A percentile compares a stretch with the other conserved stretches of the same genome.
Evolutionary conservation across 2,797 vertebrate genomes (phyloP).

Genomic region (Typhlichthys eigenmanni): DNA sequence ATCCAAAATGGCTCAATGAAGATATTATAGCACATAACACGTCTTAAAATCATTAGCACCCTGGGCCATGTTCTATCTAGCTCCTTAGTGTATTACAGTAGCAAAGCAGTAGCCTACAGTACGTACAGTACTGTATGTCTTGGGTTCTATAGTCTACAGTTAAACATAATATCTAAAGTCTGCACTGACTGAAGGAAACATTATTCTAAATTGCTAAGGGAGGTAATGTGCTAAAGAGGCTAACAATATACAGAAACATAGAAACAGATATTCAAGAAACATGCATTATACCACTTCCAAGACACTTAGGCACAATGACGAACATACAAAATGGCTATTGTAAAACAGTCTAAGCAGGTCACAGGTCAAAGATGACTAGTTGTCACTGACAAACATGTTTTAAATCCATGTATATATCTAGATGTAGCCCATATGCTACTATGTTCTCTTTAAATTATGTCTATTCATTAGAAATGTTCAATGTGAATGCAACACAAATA

Average conservation of each 20-base stretch:
- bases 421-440: no score
- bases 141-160: no score
- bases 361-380: constrained; percentile 12
- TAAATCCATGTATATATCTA: no score
- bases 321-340: constrained; percentile 13
- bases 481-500: no score
- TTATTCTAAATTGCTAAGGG: not conserved
- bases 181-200: constrained; percentile 20
- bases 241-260: constrained; percentile 35
- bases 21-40: constrained; percentile 11
- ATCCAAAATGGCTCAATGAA: not conserved
- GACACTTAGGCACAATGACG: constrained; percentile 29
- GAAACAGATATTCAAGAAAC: constrained; percentile 38
- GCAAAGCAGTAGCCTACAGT: no score
- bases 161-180: constrained; percentile 2
- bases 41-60: not conserved
- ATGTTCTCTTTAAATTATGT: not conserved
- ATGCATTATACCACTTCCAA: constrained; percentile 41
- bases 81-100: not conserved
- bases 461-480: constrained; percentile 1
- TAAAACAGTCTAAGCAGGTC: constrained; percentile 30
- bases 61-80: no score
- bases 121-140: no score
- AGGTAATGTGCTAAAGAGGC: constrained; percentile 24
- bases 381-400: constrained; percentile 15